Conservation (phyloP, 2,888 invertebrate genomes). For the Eristalis pertinax region DNA sequence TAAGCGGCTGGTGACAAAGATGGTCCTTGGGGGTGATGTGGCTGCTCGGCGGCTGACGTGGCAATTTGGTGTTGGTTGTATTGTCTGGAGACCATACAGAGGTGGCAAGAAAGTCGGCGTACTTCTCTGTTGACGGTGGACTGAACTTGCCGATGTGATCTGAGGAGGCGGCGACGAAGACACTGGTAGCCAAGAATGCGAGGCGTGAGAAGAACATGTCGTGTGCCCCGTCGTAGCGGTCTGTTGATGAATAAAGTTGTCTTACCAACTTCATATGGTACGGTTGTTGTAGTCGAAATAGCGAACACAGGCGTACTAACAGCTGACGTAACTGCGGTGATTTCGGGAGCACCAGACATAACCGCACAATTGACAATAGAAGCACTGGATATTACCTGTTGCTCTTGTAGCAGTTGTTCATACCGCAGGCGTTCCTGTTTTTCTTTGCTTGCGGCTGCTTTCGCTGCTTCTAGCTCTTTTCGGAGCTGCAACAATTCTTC, state of each 20-base stretch:
- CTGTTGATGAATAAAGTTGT: not conserved
- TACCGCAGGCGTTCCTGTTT: conserved; percentile 2
- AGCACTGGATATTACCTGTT: not conserved
- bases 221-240: not conserved
- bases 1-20: not conserved
- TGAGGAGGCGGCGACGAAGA: too few species aligned
- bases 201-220: not conserved
- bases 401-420: not conserved
- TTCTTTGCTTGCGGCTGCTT: conserved; percentile 1
- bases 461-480: not conserved
- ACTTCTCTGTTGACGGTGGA: too few species aligned
- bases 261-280: not conserved
- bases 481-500: conserved; percentile 12
- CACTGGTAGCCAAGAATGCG: too few species aligned
- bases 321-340: not conserved
- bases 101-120: conserved; percentile 6
- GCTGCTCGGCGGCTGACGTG: not conserved
- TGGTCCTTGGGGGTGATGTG: not conserved
- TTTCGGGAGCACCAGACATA: conserved; percentile 3
- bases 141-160: too few species aligned
- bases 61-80: not conserved
- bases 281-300: not conserved
- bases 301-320: not conserved
- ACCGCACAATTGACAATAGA: not conserved
- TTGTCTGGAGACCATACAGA: not conserved